Base-by-base conservation (phyloP, 2,888 invertebrate species). In the Philereme vetulata region DNA sequence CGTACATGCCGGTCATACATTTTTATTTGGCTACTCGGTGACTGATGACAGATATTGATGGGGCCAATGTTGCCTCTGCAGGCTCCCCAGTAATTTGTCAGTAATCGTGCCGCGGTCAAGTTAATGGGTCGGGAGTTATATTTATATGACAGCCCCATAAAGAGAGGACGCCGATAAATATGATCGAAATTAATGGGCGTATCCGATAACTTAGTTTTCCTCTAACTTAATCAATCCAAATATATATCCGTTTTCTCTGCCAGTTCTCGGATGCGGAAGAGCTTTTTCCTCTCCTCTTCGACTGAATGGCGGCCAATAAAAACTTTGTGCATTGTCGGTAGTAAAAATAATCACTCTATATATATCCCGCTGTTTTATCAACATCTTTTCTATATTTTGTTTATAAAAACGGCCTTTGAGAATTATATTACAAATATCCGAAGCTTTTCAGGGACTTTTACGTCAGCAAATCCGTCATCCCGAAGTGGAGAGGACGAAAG, bases 1-100 rank as follows among this genome's bases (percentile, higher is more conserved):
- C 72, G 81, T 82, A 58, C 75, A 49, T 58, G 80, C 72, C 80
- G 82, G 83, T 81, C 85, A 86, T 85, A 85, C 86, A 83, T 82
- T 85, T 86, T 84, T 87, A 86, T 87, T 88, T 88, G 85, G 88
- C 82, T 85, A 81, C 84, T 84, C 81, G 74, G 81, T 82, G 81
- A 81, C 84, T 76, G 85, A 78, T 84, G 91, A 87, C 90, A 87
- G 89, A 83, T 88, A 92, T 91, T 89, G 89, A 91, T 91, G 90
- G 76, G 77, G 75, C 69, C 75, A 69, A 76, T 76, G 78, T 79
- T 75, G 72, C 76, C 72, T 71, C 74, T 77, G 67, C 77, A 78
- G 77, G 68, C 80, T 78, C 79, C 83, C 83, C 75, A 75, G 72
- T 77, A 71, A 82, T 83, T 82, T 81, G 77, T 75, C 75, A 67